Conservation (phyloP, 2,113 vertebrate species). For the Dromaius novaehollandiae region DNA sequence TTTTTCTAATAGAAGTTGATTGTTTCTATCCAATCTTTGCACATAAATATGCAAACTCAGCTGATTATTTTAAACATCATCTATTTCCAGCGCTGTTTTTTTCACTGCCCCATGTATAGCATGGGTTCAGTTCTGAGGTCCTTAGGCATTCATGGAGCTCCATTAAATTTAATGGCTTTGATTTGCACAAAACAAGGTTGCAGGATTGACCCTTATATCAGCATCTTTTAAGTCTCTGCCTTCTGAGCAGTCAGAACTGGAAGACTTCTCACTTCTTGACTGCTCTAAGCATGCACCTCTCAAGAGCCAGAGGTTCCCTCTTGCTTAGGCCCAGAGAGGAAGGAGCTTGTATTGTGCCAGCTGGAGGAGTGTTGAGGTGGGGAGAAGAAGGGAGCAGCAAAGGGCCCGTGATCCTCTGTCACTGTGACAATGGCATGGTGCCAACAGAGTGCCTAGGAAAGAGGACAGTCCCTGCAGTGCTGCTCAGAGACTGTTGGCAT, state of each 20-base stretch:
- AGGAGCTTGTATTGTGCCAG: too few species aligned
- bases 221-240: background rate
- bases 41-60: background rate
- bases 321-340: too few species aligned
- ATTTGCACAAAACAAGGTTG: background rate
- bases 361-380: too few species aligned
- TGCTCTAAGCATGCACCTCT: too few species aligned
- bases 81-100: background rate
- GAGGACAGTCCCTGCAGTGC: accelerated
- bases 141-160: background rate
- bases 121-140: background rate
- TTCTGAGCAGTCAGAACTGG: too few species aligned
- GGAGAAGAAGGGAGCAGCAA: too few species aligned
- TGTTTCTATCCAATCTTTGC: background rate
- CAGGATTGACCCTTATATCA: background rate
- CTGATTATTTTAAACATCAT: background rate
- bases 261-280: too few species aligned
- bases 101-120: accelerated
- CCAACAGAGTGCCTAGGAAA: background rate
- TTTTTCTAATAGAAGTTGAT: background rate
- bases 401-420: accelerated
- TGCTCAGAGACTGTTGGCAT: background rate
- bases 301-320: too few species aligned
- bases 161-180: background rate
- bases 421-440: background rate